Percentiles rank a stretch among this genome's conserved stretches.
Conservation (phyloP, 2,797 vertebrate genomes). For the Rallus crepitans region DNA sequence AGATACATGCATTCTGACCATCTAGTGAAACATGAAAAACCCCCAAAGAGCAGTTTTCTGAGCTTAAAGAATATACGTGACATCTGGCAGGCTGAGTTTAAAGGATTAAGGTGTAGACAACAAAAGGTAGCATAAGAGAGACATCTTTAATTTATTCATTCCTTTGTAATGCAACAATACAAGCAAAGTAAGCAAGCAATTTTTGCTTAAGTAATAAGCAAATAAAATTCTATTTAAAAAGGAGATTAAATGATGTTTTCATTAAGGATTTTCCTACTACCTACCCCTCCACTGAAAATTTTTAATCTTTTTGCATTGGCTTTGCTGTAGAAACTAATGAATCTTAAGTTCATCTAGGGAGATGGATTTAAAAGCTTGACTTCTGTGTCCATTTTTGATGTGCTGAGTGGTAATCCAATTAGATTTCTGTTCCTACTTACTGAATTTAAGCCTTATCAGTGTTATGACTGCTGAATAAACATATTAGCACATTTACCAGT, state of each 20-base stretch:
- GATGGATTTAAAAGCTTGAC: not conserved
- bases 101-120: not conserved
- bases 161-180: not conserved
- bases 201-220: not conserved
- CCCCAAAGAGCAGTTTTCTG: not conserved
- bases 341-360: slow-evolving; percentile 43
- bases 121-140: not conserved
- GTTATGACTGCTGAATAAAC: not conserved
- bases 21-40: not conserved
- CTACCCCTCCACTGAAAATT: not conserved
- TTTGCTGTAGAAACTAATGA: slow-evolving; percentile 47
- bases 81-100: not conserved
- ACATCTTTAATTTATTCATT: not conserved
- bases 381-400: not conserved
- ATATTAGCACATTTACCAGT: not conserved
- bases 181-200: not conserved
- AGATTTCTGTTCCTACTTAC: not conserved
- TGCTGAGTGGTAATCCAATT: not conserved
- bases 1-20: not conserved
- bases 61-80: not conserved
- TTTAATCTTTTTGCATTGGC: slow-evolving; percentile 41
- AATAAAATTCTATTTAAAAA: slow-evolving; percentile 5
- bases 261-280: not conserved
- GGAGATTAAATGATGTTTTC: not conserved
- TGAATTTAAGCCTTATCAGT: not conserved